phyloP scores from a whole-genome alignment of 2,797 vertebrate species.

The Melopsittacus undulatus region DNA sequence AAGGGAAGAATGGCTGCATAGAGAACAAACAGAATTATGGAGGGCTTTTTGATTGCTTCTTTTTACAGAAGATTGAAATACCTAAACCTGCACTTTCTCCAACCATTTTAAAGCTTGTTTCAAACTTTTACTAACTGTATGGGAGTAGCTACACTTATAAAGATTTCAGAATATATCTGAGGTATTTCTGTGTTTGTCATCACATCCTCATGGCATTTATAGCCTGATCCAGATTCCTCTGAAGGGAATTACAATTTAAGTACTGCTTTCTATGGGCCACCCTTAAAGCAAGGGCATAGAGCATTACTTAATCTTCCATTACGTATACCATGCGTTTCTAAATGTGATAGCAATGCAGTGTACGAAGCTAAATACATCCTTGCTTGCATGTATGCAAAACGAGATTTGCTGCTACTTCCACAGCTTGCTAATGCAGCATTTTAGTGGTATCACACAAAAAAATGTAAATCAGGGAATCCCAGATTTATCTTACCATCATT shows the following conservation, averaged over 20 bases:
- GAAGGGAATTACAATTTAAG: not conserved
- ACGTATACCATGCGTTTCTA: not conserved
- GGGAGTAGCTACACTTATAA: not conserved
- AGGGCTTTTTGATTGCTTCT: not conserved
- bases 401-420: constrained; percentile 10
- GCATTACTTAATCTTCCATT: constrained; percentile 68
- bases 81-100: not conserved
- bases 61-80: not conserved
- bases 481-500: not conserved
- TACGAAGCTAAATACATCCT: constrained; percentile 23
- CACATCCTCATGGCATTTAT: not conserved
- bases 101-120: not conserved
- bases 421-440: not conserved
- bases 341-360: not conserved
- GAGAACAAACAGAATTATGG: not conserved
- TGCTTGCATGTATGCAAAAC: not conserved
- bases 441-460: not conserved
- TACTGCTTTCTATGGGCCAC: not conserved
- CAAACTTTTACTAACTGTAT: not conserved
- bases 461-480: not conserved
- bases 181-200: not conserved
- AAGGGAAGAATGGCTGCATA: not conserved
- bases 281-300: constrained; percentile 66
- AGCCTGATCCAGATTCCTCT: not conserved
- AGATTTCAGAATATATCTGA: not conserved